These are phyloP conservation scores for Esperia sulphurella DNA, from an alignment of 2,888 invertebrate species.

Conservation along the genomic window DNA sequence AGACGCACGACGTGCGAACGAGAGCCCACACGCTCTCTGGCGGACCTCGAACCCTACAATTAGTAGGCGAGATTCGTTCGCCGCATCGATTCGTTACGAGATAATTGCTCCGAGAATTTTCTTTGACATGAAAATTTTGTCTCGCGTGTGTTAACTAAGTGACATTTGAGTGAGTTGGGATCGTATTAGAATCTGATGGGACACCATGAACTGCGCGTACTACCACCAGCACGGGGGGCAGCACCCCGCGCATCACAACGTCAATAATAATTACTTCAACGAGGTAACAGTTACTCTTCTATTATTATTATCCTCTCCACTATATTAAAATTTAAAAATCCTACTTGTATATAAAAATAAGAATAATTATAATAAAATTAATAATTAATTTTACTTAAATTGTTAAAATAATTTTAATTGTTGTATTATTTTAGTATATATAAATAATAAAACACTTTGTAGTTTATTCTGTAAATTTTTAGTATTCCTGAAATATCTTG, in stretches of 20 bases:
- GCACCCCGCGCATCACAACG: conserved; percentile 65
- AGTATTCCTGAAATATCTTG: too few relatives aligned
- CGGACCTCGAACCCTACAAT: conserved; percentile 70
- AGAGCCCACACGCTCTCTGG: conserved; percentile 40
- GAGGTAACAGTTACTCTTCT: conserved; percentile 53
- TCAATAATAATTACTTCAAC: conserved; percentile 67
- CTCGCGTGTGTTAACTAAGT: conserved; percentile 43
- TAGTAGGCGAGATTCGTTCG: conserved; percentile 78
- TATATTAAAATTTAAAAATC: too few relatives aligned
- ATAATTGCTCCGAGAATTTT: conserved; percentile 71
- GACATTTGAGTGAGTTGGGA: conserved; percentile 36
- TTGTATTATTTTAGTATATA: too few relatives aligned
- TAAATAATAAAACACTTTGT: too few relatives aligned
- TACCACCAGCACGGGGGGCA: conserved; percentile 69
- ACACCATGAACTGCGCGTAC: conserved; percentile 72
- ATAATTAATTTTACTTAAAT: too few relatives aligned
- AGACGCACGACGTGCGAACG: conserved; percentile 47
- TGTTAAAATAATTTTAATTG: too few relatives aligned
- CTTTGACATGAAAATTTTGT: conserved; percentile 40
- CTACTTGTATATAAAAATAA: too few relatives aligned
- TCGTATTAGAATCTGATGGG: conserved; percentile 50
- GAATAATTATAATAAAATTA: too few relatives aligned
- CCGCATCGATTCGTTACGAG: conserved; percentile 76
- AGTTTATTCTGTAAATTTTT: too few relatives aligned
- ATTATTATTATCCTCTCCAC: neutral